Conservation (phyloP, 2,888 invertebrate genomes). For the Acronicta aceris region DNA sequence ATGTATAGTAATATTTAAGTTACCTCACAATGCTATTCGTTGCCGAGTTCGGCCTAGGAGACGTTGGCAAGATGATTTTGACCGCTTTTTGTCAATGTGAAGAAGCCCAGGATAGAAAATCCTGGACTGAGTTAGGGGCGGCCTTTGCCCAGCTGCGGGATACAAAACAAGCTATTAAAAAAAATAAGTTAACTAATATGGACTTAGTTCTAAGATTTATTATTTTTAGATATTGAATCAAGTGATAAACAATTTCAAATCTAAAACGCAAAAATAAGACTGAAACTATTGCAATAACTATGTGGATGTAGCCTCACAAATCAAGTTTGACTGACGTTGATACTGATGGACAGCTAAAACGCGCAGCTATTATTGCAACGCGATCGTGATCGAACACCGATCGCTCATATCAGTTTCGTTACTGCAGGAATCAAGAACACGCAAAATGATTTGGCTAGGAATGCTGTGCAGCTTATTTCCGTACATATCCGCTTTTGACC, state of each 20-base stretch:
- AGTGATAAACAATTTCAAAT: not conserved
- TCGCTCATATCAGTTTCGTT: conserved; percentile 27
- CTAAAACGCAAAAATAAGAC: not conserved
- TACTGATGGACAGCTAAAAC: conserved; percentile 59
- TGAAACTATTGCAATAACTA: not conserved
- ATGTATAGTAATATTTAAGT: no score
- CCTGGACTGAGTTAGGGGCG: no score
- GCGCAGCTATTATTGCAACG: conserved; percentile 33
- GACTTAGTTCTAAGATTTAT: no score
- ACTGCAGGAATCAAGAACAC: conserved; percentile 8
- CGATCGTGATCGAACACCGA: conserved; percentile 13
- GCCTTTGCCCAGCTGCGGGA: no score
- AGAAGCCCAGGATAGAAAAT: no score
- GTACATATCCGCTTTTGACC: conserved; percentile 15
- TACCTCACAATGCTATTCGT: no score
- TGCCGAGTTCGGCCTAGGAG: no score
- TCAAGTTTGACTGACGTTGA: conserved; percentile 41
- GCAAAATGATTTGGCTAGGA: conserved; percentile 35
- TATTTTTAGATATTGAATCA: no score
- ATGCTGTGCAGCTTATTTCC: conserved; percentile 21
- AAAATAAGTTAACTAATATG: no score
- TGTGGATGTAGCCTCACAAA: conserved; percentile 6
- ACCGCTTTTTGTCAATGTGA: no score
- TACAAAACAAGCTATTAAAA: no score
- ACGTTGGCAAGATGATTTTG: no score